Evolutionary conservation across 2,888 invertebrate species (phyloP).

Genomic region (Thecocarcelia acutangulata): DNA sequence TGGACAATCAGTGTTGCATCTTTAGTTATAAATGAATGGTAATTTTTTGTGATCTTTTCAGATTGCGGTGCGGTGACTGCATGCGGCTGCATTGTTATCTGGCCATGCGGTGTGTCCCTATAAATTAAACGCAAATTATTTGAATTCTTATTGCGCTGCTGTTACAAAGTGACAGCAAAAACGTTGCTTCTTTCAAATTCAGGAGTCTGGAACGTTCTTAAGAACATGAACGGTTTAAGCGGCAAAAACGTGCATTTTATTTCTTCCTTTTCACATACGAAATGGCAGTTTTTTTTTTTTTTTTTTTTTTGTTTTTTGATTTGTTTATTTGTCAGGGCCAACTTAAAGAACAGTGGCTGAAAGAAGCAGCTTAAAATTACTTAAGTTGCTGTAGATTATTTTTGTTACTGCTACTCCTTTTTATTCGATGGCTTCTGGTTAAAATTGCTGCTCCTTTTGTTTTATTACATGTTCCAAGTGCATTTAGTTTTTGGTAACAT

Average conservation of each 20-base stretch:
- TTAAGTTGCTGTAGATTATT: slow-evolving; percentile 51
- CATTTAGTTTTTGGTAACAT: slow-evolving; percentile 50
- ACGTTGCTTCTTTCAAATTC: slow-evolving; percentile 58
- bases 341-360: slow-evolving; percentile 48
- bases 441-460: slow-evolving; percentile 52
- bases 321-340: slow-evolving; percentile 24
- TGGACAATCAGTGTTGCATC: slow-evolving; percentile 66
- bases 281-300: slow-evolving; percentile 52
- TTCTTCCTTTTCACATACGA: slow-evolving; percentile 23
- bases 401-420: slow-evolving; percentile 60
- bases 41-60: slow-evolving; percentile 45
- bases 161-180: slow-evolving; percentile 65
- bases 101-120: slow-evolving; percentile 66
- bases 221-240: slow-evolving; percentile 46
- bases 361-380: slow-evolving; percentile 45
- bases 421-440: slow-evolving; percentile 60
- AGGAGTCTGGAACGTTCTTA: slow-evolving; percentile 42
- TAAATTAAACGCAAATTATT: slow-evolving; percentile 79
- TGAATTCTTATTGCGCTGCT: slow-evolving; percentile 74
- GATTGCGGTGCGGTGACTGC: neutral
- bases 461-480: slow-evolving; percentile 15
- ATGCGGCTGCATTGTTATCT: slow-evolving; percentile 42
- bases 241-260: slow-evolving; percentile 14
- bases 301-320: slow-evolving; percentile 19
- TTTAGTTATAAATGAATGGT: slow-evolving; percentile 61